Base-by-base conservation (phyloP, 2,888 invertebrate genomes). In the Melanargia galathea region DNA sequence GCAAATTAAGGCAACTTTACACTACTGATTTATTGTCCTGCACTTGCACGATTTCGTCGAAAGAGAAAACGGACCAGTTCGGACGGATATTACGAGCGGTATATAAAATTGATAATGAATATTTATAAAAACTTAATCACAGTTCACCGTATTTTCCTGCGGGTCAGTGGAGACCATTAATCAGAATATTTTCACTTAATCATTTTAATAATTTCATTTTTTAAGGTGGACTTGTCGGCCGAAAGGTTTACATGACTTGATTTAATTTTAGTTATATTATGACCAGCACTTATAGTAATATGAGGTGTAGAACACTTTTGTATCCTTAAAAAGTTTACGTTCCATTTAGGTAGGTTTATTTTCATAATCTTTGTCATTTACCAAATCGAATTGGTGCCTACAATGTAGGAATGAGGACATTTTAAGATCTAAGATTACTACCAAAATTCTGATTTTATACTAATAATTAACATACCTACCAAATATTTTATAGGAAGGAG, bases 11-110 rank as follows among this genome's bases (percentile, higher is more conserved):
- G 82, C 85, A 83, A 85, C 90, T 91, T 90, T 90, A 87, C 90
- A 90, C 90, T 87, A 87, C 85, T 90, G 90, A 91, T 91, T 91
- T 91, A 91, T 90, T 90, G 87, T 88, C 82, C 79, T 82, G 85
- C 85, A 84, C 87, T 86, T 86, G 87, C 80, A 79, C 80, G 85
- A 86, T 86, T 91, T 90, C 90, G 88, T 72, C 85, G 90, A 90
- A 91, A 90, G 90, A 90, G 90, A 90, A 90, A 91, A 89, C 90
- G 78, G 87, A 87, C 90, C 88, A 88, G 89, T 87, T 84, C 80
- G 64, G 78, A 78, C 80, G 81, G 82, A 83, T 87, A 87, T 89
- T 86, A 84, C 86, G 84, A 80, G 82, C 86, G 82, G 80, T 83
- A 83, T 79, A 84, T 82, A 81, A 87, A 86, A 90, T 87, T 88